Percentiles rank a stretch among this genome's conserved stretches.
These are phyloP conservation scores for Tillus elongatus DNA, from an alignment of 2,888 invertebrate genomes.

Conservation along the genomic window DNA sequence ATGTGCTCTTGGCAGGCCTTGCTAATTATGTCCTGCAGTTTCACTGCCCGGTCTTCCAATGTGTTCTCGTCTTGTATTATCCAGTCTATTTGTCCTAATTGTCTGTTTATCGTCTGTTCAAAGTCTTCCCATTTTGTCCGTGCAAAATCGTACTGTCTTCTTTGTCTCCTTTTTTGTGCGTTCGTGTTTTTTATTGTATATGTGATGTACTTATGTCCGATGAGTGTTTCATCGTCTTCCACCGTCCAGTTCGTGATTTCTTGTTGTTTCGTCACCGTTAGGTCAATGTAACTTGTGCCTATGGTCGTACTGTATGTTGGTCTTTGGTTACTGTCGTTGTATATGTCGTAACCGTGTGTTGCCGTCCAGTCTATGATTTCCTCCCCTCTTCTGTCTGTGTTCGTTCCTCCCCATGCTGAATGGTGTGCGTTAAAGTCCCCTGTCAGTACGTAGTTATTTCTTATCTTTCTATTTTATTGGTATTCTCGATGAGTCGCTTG, in stretches of 20 bases:
- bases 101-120: neutral
- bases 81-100: neutral
- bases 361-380: conserved; percentile 13
- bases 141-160: conserved; percentile 8
- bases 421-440: conserved; percentile 9
- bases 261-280: conserved; percentile 13
- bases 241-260: conserved; percentile 13
- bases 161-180: neutral
- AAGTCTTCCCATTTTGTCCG: conserved; percentile 6
- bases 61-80: neutral
- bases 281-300: conserved; percentile 19
- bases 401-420: conserved; percentile 15
- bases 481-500: neutral
- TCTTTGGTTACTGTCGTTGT: conserved; percentile 10
- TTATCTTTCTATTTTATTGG: neutral
- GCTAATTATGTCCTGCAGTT: conserved; percentile 6
- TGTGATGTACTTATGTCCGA: conserved; percentile 16
- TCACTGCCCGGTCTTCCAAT: neutral
- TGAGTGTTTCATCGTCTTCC: conserved; percentile 15
- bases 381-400: conserved; percentile 16
- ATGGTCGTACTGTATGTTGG: conserved; percentile 16
- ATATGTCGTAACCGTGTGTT: conserved; percentile 7
- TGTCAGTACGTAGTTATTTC: neutral
- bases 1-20: neutral
- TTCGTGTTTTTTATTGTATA: neutral